Evolutionary conservation across 2,113 vertebrate genomes (phyloP), one percentile per base, ranked within the genome.

Genomic region (Malurus melanocephalus): DNA sequence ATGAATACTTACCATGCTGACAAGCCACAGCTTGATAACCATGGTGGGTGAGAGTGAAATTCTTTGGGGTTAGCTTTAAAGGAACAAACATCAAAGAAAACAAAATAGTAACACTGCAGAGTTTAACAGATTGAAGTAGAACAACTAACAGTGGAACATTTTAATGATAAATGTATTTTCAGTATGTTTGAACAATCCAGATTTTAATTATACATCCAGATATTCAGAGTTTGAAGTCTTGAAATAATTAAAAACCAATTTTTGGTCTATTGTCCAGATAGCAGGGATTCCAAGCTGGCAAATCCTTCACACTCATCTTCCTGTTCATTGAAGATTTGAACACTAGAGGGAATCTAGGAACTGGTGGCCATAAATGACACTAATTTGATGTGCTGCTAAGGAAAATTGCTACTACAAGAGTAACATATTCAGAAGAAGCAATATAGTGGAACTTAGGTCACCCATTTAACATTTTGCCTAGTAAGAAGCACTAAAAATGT

Each of bases 51-150:
- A 93, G 87, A 85, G 60, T 77, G 79, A 91, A 91, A 88, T 93
- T 81, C 87, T 93, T 86, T 89, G 76, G 65, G 59, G 53, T 86
- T 71, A 81, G 26, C 48, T 88, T 81, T 46, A 81, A 75, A 86
- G 77, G 81, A 80, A 28, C 60, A 91, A 82, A 74, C 65, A 72
- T 65, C 51, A 79, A 85, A 92, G 85, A 84, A 84, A 81, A 42
- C 45, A 61, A 64, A 90, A 38, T 3, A 71, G 22, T 35, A 76
- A 46, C n/a, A 72, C 45, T 1, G 0, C 5, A 16, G 46, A 74
- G 51, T 27, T 57, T 42, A 81, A 73, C 46, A 84, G 80, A 76
- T 88, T 79, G 59, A 82, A 82, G 56, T 20, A 61, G 28, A 80
- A 62, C 61, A 86, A 45, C 22, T 46, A 68, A 48, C 7, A 75